Base-by-base conservation (phyloP, 2,113 vertebrate genomes). In the Labrus mixtus region DNA sequence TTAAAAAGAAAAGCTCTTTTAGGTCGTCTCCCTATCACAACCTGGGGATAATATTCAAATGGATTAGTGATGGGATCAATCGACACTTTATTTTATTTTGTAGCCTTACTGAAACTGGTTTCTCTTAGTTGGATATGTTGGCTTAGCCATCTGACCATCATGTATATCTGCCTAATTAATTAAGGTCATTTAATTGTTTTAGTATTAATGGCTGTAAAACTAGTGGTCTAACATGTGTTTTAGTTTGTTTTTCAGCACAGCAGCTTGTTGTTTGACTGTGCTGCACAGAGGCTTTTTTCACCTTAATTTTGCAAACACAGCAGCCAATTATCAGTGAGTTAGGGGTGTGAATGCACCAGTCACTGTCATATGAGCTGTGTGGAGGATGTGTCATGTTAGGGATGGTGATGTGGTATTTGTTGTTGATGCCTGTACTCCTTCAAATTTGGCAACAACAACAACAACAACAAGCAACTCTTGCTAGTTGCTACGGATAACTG, bases 321-420 rank as follows among this genome's bases (percentile, higher is more conserved):
- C 73, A 71, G 17, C 55, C n/a, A 22, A 63, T 79, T 84, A 51
- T 76, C 39, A 58, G 45, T 61, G 43, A 73, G 46, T 48, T 36
- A 20, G 22, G 76, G 62, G 37, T 23, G 55, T 70, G 55, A 68
- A 53, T 8, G 8, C 7, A 37, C 4, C 36, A 58, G 37, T 83
- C 79, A 81, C 20, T 61, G 64, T 87, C 79, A 71, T 67, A 50
- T 58, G 83, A 76, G 69, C 60, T 62, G 67, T 39, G 68, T n/a
- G 61, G 59, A 59, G 23, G 36, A 63, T 73, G 72, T 73, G 70
- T 89, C 89, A 81, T 67, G 61, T 45, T 50, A 19, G 48, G n/a
- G 8, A n/a, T 17, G 17, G 16, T 48, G 16, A 17, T 15, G 17
- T 17, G 17, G 19, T 8, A 48, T 15, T 48, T 51, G 17, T 51